Conservation (phyloP, 2,888 invertebrate species). For the Drosophila ustulata region DNA sequence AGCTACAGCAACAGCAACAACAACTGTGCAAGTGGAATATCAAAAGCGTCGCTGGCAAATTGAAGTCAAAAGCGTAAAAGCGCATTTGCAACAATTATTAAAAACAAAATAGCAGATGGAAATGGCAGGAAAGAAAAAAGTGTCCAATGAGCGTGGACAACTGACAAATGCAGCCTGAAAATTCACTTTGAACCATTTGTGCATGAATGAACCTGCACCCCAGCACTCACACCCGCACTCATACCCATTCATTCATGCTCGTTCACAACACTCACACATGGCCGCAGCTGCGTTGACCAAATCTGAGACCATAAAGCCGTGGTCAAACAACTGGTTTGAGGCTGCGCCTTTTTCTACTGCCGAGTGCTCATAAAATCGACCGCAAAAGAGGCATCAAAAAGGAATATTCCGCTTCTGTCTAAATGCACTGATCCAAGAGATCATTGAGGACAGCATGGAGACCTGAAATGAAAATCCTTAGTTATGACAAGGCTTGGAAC, state of each 20-base stretch:
- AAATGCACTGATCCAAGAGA: not conserved
- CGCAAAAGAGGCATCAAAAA: not conserved
- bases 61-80: conserved; percentile 83
- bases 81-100: conserved; percentile 82
- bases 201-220: conserved; percentile 78
- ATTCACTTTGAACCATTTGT: conserved; percentile 82
- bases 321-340: conserved; percentile 33
- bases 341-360: conserved; percentile 4
- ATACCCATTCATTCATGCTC: not conserved
- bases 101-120: conserved; percentile 49
- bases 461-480: too few relatives aligned
- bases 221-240: conserved; percentile 30
- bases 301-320: conserved; percentile 30
- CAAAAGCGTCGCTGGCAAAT: conserved; percentile 70
- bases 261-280: conserved; percentile 15
- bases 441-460: not conserved
- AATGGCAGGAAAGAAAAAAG: conserved; percentile 26
- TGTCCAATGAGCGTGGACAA: conserved; percentile 45
- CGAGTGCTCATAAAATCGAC: conserved; percentile 9
- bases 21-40: conserved; percentile 70
- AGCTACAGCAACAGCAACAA: conserved; percentile 24
- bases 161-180: conserved; percentile 73
- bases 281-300: conserved; percentile 46
- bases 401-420: not conserved
- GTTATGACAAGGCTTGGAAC: not conserved